These are phyloP conservation scores for Setipinna tenuifilis DNA, from an alignment of 2,797 vertebrate species.

Conservation along the genomic window DNA sequence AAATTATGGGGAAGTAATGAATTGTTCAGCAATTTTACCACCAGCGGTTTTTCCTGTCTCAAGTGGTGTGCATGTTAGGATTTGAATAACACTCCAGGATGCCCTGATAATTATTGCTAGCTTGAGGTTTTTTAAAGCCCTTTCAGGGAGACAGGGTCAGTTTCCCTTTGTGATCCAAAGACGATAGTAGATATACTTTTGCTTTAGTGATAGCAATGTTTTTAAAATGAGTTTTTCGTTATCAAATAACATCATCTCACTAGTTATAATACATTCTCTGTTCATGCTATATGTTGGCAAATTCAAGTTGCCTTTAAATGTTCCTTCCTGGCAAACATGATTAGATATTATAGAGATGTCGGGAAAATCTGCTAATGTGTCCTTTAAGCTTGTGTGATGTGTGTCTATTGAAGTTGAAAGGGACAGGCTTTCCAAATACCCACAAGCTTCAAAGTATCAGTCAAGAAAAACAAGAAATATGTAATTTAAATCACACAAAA, in stretches of 20 bases:
- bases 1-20: not conserved
- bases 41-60: not conserved
- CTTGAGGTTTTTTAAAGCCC: slow-evolving; percentile 56
- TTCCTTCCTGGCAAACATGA: not conserved
- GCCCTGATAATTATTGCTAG: slow-evolving; percentile 73
- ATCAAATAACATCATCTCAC: slow-evolving; percentile 37
- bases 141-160: slow-evolving; percentile 54
- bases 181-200: not conserved
- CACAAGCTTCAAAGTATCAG: not conserved
- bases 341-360: not conserved
- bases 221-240: slow-evolving; percentile 51
- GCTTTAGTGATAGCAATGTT: not conserved
- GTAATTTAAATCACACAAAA: not conserved
- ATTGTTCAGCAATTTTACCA: not conserved
- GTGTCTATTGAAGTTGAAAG: not conserved
- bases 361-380: not conserved
- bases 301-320: not conserved
- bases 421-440: not conserved
- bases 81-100: slow-evolving; percentile 51
- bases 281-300: slow-evolving; percentile 9
- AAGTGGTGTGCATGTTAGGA: slow-evolving; percentile 61
- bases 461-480: slow-evolving; percentile 7
- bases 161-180: slow-evolving; percentile 32
- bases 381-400: not conserved
- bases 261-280: slow-evolving; percentile 11